These are phyloP conservation scores for Nasua narica DNA, from an alignment of 2,797 vertebrate genomes.

Conservation along the genomic window DNA sequence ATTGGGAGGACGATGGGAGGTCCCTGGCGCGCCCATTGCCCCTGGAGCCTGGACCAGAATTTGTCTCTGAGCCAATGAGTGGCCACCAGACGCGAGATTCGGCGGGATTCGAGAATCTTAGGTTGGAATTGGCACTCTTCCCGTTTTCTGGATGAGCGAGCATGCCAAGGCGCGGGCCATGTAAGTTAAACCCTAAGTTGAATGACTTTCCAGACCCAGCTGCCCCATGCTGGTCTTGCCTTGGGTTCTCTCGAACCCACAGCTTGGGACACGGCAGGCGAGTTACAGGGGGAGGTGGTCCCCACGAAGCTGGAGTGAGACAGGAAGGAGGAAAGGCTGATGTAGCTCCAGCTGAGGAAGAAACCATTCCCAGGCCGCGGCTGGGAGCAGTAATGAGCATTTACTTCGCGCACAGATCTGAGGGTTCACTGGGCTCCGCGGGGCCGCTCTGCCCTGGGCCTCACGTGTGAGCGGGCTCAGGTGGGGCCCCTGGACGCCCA, in stretches of 20 bases:
- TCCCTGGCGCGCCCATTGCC: accelerated
- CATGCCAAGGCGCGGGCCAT: neutral
- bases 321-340: neutral
- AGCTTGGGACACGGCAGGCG: neutral
- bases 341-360: neutral
- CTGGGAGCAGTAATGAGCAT: neutral
- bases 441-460: too few relatives aligned
- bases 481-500: neutral
- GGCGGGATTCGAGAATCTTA: neutral
- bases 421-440: too few relatives aligned
- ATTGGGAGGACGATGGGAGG: neutral
- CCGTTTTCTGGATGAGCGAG: neutral
- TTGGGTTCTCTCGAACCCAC: neutral
- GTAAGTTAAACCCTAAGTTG: too few relatives aligned
- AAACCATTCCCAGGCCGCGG: neutral
- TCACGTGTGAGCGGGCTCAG: accelerated
- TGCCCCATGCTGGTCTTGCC: accelerated
- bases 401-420: neutral
- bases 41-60: neutral
- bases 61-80: neutral
- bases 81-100: neutral
- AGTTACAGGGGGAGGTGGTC: neutral
- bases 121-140: neutral
- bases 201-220: neutral
- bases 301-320: neutral